Evolutionary conservation across 2,797 vertebrate genomes (phyloP).

Genomic region (Margarornis squamiger): DNA sequence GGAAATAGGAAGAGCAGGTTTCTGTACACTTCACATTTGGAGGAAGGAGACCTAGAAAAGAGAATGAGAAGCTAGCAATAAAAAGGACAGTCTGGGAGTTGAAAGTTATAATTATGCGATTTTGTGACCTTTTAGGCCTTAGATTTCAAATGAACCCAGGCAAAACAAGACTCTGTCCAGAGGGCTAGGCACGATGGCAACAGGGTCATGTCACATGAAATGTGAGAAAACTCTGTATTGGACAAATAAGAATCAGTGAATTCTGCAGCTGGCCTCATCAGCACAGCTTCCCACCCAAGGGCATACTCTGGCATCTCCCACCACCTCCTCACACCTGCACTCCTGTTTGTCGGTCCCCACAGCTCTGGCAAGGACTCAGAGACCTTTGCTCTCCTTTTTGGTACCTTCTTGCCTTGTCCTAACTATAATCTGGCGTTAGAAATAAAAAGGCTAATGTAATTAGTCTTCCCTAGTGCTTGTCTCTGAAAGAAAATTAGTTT

Average conservation of each 20-base stretch:
- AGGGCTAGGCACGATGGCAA: not conserved
- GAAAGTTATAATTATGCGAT: accelerated
- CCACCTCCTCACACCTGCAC: not conserved
- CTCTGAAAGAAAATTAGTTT: not conserved
- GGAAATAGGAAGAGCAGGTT: not conserved
- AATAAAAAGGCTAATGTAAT: not conserved
- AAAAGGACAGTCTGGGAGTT: not conserved
- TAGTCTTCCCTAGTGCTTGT: not conserved
- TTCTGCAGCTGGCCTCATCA: not conserved
- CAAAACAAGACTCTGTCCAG: slow-evolving; percentile 11
- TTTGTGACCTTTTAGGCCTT: not conserved
- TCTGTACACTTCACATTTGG: not conserved
- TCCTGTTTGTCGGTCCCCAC: not conserved
- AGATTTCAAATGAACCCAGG: slow-evolving; percentile 7
- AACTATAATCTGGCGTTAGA: not conserved
- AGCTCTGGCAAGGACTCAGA: not conserved
- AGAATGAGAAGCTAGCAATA: not conserved
- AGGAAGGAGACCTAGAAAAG: not conserved
- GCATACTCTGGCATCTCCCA: not conserved
- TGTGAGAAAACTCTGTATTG: not conserved
- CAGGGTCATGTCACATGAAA: slow-evolving; percentile 7
- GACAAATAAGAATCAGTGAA: not conserved
- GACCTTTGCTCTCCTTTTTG: not conserved
- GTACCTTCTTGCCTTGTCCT: not conserved
- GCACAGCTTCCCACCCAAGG: not conserved